Base-by-base conservation (phyloP, 1,140 invertebrate genomes). In the Zaprionus camerounensis region DNA sequence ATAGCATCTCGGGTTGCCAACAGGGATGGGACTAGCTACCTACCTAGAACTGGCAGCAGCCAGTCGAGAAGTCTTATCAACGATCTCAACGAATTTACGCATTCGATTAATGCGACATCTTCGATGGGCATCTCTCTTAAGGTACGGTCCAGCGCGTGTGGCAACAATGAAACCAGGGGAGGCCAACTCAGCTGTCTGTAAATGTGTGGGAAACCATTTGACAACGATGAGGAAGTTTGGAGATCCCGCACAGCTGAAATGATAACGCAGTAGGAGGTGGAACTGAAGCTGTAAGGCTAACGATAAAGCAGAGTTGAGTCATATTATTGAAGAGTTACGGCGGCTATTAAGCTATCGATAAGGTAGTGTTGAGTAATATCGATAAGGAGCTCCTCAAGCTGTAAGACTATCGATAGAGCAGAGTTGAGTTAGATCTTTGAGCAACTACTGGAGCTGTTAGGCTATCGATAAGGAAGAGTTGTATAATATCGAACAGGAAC, bases 161-260 rank as follows among this genome's bases (percentile, higher is more conserved):
- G 67, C 72, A 49, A 58, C 12, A 22, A 28, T 31, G 3, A 17
- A 59, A 17, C 7, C 7, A 20, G 13, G 38, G 67, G 26, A 26
- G 53, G 46, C 12, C 46, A 12, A 13, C 46, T 51, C 12, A 49
- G 44, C 31, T 65, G 51, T 64, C 24, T 49, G 31, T 28, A 9
- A 46, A 36, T 65, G 51, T 80, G 82, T 86, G 82, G 83, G 83
- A 86, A 82, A 80, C 53, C 69, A 82, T 82, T 83, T 87, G 53
- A 41, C 24, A 46, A 22, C 71, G 55, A 80, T 71, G 76, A 82
- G 71, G 64, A 74, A 66, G 31, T 57, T 82, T 74, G 41, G 78
- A 73, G 75, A 51, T 68, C 56, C 66, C 53, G 64, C 68, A 67
- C 75, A 82, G 71, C 67, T 78, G 67, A 22, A 41, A 9, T 62